Evolutionary conservation across 1,140 invertebrate species (phyloP).

Genomic region (Drosophila sulfurigaster): DNA sequence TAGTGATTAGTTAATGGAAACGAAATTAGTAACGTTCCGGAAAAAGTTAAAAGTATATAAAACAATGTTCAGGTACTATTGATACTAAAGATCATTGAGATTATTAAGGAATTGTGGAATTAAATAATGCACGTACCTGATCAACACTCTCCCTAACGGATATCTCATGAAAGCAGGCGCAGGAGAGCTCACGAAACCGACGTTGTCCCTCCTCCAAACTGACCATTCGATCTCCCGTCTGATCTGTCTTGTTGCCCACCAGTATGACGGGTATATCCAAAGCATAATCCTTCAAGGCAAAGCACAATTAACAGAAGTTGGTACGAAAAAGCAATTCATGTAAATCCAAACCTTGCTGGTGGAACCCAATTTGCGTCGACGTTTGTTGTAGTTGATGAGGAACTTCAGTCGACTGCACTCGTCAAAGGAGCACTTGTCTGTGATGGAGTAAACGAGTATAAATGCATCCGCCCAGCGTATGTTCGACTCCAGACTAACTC

Average conservation of each 20-base stretch:
- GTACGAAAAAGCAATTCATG: not conserved
- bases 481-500: constrained; percentile 89
- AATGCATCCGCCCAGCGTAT: constrained; percentile 94
- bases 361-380: constrained; percentile 87
- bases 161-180: constrained; percentile 93
- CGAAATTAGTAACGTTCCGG: too few relatives aligned
- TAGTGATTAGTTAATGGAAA: too few relatives aligned
- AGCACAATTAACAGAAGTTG: not conserved
- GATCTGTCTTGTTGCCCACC: constrained; percentile 93
- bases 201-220: constrained; percentile 89
- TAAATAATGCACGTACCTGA: constrained; percentile 85
- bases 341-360: constrained; percentile 77
- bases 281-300: constrained; percentile 85
- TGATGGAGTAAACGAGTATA: constrained; percentile 93
- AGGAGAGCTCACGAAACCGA: constrained; percentile 91
- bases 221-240: constrained; percentile 91
- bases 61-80: too few relatives aligned
- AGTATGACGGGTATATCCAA: constrained; percentile 90
- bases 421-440: constrained; percentile 93
- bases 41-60: too few relatives aligned
- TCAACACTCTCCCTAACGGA: constrained; percentile 93
- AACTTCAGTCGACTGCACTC: constrained; percentile 92
- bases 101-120: not conserved
- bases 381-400: constrained; percentile 91
- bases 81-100: too few relatives aligned